Base-by-base conservation (phyloP, 2,797 vertebrate genomes). In the Rhinichthys osculus region DNA sequence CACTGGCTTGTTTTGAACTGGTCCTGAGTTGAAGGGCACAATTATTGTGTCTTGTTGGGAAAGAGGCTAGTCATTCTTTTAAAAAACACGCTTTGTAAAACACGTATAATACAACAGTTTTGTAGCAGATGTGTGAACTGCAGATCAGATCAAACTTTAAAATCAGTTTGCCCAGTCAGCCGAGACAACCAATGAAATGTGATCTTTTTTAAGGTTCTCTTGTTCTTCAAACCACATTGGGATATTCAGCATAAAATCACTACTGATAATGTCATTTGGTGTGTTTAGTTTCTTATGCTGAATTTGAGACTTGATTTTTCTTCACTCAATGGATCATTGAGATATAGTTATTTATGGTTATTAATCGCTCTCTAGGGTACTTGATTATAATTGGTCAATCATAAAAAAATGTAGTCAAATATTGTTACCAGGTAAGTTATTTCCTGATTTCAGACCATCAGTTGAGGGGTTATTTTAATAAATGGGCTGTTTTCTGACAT, bases 1-100 rank as follows among this genome's bases (percentile, higher is more conserved):
- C 84, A 86, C 84, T 82, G 81, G 84, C 83, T 86, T 87, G 83
- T 86, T 86, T 85, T 87, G 86, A 88, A 86, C 83, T 42, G 77
- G 70, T 77, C 70, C 86, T 91, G 82, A 87, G 72, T 79, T 86
- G 50, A 73, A 23, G 71, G 64, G 71, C 77, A 59, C 82, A 38
- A 54, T 82, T 89, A 86, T 73, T 73, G 87, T 84, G 64, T 67
- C 40, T 57, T 81, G 72, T 87, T 83, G 85, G 73, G 64, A 66
- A 66, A 57, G 52, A 72, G 40, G 67, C n/a, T 16, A 52, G 71
- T 62, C 38, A 52, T 67, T 67, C 59, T 54, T 52, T 67, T 40
- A 11, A 38, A 66, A 52, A 66, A 83, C 42, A 76, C 38, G 71
- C 82, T 76, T 27, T 30, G 72, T 21, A 67, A 54, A 57, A 64